Percentiles rank a stretch among this genome's conserved stretches.
These are phyloP conservation scores for Salmo trutta DNA, from an alignment of 2,797 vertebrate genomes.

Conservation along the genomic window DNA sequence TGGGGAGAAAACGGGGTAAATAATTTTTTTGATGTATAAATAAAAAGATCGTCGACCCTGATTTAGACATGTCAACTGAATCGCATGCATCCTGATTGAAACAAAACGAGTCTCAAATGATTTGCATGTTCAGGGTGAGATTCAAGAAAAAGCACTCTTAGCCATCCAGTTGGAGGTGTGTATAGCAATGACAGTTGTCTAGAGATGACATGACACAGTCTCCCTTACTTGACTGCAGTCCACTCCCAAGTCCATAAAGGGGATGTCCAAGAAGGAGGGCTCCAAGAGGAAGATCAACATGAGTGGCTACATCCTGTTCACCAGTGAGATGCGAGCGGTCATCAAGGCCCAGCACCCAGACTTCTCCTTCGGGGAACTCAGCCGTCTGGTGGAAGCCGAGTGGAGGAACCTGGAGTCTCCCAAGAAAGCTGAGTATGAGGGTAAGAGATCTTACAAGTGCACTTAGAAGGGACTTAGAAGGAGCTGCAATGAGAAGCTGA, in stretches of 20 bases:
- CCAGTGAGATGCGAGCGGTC: constrained; percentile 98
- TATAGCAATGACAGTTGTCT: background rate
- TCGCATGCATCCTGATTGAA: no score
- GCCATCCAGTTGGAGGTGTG: background rate
- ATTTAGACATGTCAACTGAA: background rate
- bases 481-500: constrained; percentile 74
- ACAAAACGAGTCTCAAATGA: background rate
- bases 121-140: background rate
- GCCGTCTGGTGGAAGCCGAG: constrained; percentile 95
- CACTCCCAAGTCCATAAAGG: constrained; percentile 92
- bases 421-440: constrained; percentile 98
- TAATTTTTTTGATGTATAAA: no score
- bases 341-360: constrained; percentile 98
- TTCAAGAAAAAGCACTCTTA: background rate
- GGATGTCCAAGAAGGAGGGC: constrained; percentile 93
- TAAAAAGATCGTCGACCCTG: background rate
- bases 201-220: constrained; percentile 1
- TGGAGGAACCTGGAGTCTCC: constrained; percentile 96
- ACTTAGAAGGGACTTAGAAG: background rate
- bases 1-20: no score
- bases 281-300: constrained; percentile 99
- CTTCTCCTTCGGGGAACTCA: constrained; percentile 98
- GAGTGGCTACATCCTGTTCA: constrained; percentile 99
- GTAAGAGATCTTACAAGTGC: constrained; percentile 65
- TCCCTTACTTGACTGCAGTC: constrained; percentile 75